phyloP scores from a whole-genome alignment of 2,797 vertebrate species.

The Chelmon rostratus region DNA sequence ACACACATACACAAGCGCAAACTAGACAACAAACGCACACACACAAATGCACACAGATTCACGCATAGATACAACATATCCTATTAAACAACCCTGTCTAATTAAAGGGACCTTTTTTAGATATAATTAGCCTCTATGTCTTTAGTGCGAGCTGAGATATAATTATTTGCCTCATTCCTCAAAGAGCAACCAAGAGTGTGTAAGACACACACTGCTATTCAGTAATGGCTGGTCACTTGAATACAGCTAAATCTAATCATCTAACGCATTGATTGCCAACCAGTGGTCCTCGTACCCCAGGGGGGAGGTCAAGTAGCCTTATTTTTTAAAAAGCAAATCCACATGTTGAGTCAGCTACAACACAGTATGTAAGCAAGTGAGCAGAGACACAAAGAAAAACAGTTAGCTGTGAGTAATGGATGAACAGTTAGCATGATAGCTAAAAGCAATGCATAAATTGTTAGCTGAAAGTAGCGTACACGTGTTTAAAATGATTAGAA shows the following conservation, averaged over 20 bases:
- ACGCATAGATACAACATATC: conserved; percentile 28
- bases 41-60: neutral
- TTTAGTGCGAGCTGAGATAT: conserved; percentile 34
- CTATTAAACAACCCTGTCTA: conserved; percentile 29
- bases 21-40: conserved; percentile 14
- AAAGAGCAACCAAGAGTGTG: conserved; percentile 16
- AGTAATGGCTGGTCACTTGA: conserved; percentile 8
- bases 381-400: no score
- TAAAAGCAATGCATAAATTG: no score
- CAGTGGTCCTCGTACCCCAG: neutral
- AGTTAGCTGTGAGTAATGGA: no score
- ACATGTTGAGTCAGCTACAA: no score
- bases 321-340: no score
- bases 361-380: no score
- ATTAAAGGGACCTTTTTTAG: conserved; percentile 47
- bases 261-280: conserved; percentile 9
- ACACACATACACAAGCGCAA: conserved; percentile 14
- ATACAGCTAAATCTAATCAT: conserved; percentile 23
- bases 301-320: neutral
- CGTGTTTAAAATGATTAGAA: no score
- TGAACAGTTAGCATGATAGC: no score
- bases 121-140: conserved; percentile 35
- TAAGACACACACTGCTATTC: conserved; percentile 19
- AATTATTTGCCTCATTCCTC: conserved; percentile 42
- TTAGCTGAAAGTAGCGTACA: no score